Percentiles rank a stretch among this genome's conserved stretches.
Evolutionary conservation across 2,113 vertebrate genomes (phyloP).

Genomic region (Cryptomyrus ogoouensis): DNA sequence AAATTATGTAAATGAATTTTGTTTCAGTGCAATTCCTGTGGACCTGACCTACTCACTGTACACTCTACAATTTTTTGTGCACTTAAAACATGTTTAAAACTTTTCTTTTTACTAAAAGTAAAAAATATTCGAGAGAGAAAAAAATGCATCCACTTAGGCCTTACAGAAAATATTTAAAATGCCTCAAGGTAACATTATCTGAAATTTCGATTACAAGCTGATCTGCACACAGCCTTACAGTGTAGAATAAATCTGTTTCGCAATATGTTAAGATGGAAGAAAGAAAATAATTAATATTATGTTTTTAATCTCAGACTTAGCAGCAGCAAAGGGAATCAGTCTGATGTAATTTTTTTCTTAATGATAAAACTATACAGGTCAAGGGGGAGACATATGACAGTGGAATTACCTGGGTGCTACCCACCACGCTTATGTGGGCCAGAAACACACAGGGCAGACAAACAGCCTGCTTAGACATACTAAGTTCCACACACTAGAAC

Average conservation of each 20-base stretch:
- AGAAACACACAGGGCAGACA: not conserved
- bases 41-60: not conserved
- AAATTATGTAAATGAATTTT: not conserved
- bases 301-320: not conserved
- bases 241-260: not conserved
- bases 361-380: not conserved
- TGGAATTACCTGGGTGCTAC: not conserved
- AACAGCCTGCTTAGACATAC: not conserved
- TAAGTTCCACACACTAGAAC: not conserved
- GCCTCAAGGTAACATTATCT: not conserved
- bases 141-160: not conserved
- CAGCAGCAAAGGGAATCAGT: not conserved
- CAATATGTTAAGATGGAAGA: not conserved
- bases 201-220: not conserved
- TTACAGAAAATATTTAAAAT: not conserved
- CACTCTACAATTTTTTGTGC: not conserved
- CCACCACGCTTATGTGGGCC: not conserved
- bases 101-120: not conserved
- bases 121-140: not conserved
- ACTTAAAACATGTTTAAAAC: not conserved
- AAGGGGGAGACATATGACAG: not conserved
- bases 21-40: not conserved
- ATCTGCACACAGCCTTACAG: not conserved
- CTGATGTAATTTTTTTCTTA: not conserved
- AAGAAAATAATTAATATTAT: not conserved